phyloP scores from a whole-genome alignment of 2,888 invertebrate genomes.

The Harpagoxenus sublaevis region DNA sequence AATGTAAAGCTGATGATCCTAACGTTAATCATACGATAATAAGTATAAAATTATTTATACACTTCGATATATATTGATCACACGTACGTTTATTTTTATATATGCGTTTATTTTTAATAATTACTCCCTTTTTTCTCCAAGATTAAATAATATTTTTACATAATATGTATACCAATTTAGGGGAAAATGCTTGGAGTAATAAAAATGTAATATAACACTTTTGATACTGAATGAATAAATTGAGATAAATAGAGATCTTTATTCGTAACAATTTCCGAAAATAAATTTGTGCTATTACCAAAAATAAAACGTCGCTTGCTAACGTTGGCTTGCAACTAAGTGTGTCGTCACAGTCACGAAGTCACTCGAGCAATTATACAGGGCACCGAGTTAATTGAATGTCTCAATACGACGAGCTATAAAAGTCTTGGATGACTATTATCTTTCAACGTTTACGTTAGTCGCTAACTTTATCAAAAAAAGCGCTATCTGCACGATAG shows the following conservation, averaged over 20 bases:
- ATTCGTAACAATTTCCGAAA: constrained; percentile 4
- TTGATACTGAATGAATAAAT: not conserved
- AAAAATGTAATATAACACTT: not conserved
- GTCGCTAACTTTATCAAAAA: not conserved
- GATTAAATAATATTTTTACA: not conserved
- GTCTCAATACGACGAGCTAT: not conserved
- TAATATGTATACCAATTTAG: too few relatives aligned
- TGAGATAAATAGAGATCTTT: not conserved
- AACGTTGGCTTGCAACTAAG: not conserved
- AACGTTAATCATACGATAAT: not conserved
- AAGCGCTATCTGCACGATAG: not conserved
- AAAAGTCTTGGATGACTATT: not conserved
- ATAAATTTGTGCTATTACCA: constrained; percentile 10
- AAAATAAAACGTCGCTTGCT: constrained; percentile 24
- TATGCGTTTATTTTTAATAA: not conserved
- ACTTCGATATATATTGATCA: not conserved
- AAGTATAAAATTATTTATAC: not conserved
- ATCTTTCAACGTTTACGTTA: not conserved
- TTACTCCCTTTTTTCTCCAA: not conserved
- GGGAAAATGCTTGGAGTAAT: not conserved
- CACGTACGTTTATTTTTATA: too few relatives aligned
- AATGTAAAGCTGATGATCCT: not conserved
- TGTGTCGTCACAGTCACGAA: constrained; percentile 10
- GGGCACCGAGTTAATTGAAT: constrained; percentile 5
- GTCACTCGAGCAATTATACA: constrained; percentile 35